A percentile compares a stretch with the other conserved stretches of the same genome.
Evolutionary conservation across 2,113 vertebrate species (phyloP).

Genomic region (Onychorhynchus coronatus): DNA sequence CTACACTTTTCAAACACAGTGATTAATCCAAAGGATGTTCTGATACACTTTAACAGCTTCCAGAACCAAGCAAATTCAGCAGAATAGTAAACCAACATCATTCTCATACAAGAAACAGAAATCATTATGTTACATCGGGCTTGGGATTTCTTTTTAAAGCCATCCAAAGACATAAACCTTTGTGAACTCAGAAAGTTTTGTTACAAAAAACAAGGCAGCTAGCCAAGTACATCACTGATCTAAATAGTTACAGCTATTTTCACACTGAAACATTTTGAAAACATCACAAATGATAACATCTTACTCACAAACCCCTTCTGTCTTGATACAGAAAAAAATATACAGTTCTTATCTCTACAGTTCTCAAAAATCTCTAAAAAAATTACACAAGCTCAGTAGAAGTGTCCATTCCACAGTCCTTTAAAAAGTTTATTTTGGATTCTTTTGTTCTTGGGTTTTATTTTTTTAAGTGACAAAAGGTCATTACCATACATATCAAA

Average conservation of each 20-base stretch:
- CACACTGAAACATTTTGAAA: neutral
- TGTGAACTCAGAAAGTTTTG: neutral
- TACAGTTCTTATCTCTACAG: neutral
- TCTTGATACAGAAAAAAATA: neutral
- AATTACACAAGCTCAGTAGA: neutral
- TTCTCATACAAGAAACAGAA: neutral
- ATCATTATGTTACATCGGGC: neutral
- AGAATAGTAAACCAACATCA: neutral
- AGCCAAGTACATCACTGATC: neutral
- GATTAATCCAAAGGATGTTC: neutral
- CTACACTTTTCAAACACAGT: neutral
- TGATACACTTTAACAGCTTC: neutral
- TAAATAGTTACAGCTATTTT: neutral
- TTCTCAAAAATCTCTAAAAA: neutral
- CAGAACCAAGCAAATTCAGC: neutral
- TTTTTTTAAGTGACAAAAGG: neutral
- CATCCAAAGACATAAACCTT: neutral
- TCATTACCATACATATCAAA: neutral
- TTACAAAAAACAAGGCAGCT: neutral
- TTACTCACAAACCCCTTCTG: neutral
- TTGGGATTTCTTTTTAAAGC: neutral
- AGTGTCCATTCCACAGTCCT: neutral
- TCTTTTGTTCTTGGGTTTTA: neutral
- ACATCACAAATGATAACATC: neutral
- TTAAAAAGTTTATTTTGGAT: neutral